These are phyloP conservation scores for Pelosia muscerda DNA, from an alignment of 2,888 invertebrate genomes.

Conservation along the genomic window DNA sequence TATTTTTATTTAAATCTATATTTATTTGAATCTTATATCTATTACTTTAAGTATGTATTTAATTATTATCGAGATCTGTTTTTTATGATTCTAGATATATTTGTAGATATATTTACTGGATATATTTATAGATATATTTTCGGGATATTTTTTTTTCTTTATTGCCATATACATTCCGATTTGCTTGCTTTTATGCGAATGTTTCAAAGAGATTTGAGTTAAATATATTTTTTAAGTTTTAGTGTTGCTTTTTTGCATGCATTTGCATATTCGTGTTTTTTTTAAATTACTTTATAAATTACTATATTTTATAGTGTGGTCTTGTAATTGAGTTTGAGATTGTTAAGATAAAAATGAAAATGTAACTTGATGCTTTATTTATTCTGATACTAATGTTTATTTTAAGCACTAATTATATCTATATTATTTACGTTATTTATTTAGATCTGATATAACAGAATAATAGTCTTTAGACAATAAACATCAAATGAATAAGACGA, in stretches of 20 bases:
- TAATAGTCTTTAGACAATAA: background rate
- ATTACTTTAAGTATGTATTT: background rate
- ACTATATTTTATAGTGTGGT: background rate
- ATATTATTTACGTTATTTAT: background rate
- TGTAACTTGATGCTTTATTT: background rate
- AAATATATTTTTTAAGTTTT: background rate
- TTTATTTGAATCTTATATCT: background rate
- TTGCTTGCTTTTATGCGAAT: slow-evolving; percentile 36
- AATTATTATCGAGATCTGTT: slow-evolving; percentile 28
- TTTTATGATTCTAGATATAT: slow-evolving; percentile 15
- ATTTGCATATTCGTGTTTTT: no score
- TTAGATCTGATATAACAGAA: background rate
- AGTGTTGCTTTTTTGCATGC: no score
- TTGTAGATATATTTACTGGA: no score
- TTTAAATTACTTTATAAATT: no score
- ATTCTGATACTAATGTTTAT: background rate
- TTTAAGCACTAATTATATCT: background rate
- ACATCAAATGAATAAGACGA: background rate
- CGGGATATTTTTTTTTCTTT: slow-evolving; percentile 27
- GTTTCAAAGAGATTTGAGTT: slow-evolving; percentile 29
- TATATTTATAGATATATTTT: no score
- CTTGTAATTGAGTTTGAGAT: background rate
- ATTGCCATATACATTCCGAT: slow-evolving; percentile 40
- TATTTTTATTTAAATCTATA: background rate
- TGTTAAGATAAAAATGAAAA: background rate